Evolutionary conservation across 2,113 vertebrate genomes (phyloP).

Genomic region (Hemicordylus capensis): DNA sequence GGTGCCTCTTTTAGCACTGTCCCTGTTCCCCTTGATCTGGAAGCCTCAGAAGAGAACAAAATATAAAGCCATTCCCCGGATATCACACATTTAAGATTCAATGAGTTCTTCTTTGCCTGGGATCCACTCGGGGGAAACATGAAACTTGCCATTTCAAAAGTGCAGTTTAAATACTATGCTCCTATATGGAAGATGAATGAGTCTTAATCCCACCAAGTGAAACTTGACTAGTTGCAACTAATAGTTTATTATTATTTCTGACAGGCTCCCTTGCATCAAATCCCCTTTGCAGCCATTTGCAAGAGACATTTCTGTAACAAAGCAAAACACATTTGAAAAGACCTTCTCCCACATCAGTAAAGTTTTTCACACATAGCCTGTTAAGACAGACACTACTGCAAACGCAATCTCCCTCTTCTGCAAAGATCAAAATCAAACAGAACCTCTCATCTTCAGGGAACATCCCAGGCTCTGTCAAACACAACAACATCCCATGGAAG

Average conservation of each 20-base stretch:
- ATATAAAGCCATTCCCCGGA: conserved; percentile 34
- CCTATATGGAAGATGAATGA: conserved; percentile 56
- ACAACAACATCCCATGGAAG: conserved; percentile 34
- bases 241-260: conserved; percentile 55
- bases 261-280: conserved; percentile 49
- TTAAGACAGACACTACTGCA: conserved; percentile 47
- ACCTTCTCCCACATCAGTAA: conserved; percentile 59
- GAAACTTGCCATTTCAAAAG: conserved; percentile 57
- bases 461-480: conserved; percentile 35
- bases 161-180: conserved; percentile 38
- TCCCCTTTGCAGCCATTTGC: conserved; percentile 60
- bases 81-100: conserved; percentile 51
- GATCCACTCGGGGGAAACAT: conserved; percentile 57
- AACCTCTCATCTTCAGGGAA: conserved; percentile 44
- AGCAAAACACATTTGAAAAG: conserved; percentile 58
- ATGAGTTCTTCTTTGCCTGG: conserved; percentile 38
- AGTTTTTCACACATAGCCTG: conserved; percentile 39
- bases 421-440: conserved; percentile 63
- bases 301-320: conserved; percentile 47
- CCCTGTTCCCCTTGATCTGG: neutral
- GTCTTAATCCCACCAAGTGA: conserved; percentile 49
- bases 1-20: too few species aligned
- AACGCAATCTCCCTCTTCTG: conserved; percentile 48
- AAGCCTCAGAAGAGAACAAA: conserved; percentile 2
- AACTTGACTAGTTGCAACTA: conserved; percentile 54